phyloP scores from a whole-genome alignment of 2,113 vertebrate genomes.

The Lichenostomus cassidix region DNA sequence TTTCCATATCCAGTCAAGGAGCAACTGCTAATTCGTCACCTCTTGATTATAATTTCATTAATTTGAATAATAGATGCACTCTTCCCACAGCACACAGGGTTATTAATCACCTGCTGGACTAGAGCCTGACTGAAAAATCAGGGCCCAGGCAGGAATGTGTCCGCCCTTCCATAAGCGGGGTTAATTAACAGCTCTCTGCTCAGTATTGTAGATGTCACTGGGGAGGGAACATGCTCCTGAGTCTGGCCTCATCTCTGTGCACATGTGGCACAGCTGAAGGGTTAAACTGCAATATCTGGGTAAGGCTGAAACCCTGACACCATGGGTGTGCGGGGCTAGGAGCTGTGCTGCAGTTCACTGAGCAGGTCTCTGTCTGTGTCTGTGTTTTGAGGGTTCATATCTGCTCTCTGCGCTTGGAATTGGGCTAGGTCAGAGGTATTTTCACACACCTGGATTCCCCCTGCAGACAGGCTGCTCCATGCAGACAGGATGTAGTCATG shows the following conservation, averaged over 20 bases:
- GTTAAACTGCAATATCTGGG: neutral
- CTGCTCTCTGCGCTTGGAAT: neutral
- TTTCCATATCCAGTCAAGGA: slow-evolving; percentile 69
- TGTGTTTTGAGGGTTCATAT: neutral
- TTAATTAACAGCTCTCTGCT: slow-evolving; percentile 64
- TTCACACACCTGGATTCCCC: neutral
- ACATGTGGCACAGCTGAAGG: fast-evolving
- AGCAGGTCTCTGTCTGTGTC: neutral
- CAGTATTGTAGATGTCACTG: neutral
- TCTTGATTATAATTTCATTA: slow-evolving; percentile 76
- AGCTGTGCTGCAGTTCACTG: neutral
- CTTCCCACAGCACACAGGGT: slow-evolving; percentile 44
- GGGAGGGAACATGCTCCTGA: neutral
- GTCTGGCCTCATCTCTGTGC: neutral
- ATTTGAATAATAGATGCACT: slow-evolving; percentile 76
- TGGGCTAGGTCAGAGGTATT: neutral
- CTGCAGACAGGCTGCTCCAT: neutral
- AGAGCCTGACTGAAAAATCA: slow-evolving; percentile 67
- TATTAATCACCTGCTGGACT: slow-evolving; percentile 74
- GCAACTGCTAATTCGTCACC: slow-evolving; percentile 72
- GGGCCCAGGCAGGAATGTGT: slow-evolving; percentile 44
- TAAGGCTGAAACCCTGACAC: neutral
- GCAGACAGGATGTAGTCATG: neutral
- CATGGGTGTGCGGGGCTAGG: fast-evolving
- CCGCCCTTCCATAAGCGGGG: slow-evolving; percentile 51